Percentiles rank a stretch among this genome's conserved stretches.
Evolutionary conservation across 2,113 vertebrate species (phyloP).

Genomic region (Callocephalon fimbriatum): DNA sequence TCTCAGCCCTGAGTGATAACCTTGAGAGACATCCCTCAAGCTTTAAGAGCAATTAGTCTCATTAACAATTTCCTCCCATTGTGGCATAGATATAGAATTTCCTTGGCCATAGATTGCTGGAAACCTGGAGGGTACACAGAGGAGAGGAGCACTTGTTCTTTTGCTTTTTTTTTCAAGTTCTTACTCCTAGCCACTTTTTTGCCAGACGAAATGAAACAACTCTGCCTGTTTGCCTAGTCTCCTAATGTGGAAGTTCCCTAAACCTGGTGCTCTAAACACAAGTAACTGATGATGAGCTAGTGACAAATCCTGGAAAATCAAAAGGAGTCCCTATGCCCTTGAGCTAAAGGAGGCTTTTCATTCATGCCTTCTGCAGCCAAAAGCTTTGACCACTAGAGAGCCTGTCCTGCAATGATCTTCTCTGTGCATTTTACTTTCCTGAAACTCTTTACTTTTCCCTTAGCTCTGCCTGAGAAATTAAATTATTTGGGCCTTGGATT

Average conservation of each 20-base stretch:
- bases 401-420: background rate
- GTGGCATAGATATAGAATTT: background rate
- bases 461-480: background rate
- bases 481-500: background rate
- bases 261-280: background rate
- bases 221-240: background rate
- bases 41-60: background rate
- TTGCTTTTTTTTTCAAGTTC: background rate
- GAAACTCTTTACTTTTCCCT: background rate
- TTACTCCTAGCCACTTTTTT: background rate
- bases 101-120: background rate
- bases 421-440: background rate
- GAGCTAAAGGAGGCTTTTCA: fast-evolving
- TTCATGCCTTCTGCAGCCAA: background rate
- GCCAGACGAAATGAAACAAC: background rate
- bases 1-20: background rate
- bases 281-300: background rate
- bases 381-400: background rate
- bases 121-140: background rate
- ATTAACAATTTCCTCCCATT: background rate
- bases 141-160: background rate
- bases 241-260: background rate
- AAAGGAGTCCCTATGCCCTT: background rate
- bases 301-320: background rate
- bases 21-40: background rate